Conservation (phyloP, 37 sponge, comb jelly and placozoan genomes). For the Cladorhizidae sp. region DNA sequence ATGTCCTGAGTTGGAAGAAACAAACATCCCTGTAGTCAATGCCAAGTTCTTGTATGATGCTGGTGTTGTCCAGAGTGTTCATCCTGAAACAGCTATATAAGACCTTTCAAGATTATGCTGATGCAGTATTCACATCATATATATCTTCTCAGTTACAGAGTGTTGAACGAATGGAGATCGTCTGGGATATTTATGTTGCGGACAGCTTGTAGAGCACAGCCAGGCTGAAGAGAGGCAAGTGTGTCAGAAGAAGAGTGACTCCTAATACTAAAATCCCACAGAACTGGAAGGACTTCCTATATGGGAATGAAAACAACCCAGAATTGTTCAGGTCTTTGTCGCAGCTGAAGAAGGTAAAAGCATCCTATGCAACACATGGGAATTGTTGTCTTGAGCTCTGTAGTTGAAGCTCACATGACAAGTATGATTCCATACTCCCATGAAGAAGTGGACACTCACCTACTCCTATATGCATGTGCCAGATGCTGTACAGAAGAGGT, state of each 20-base stretch:
- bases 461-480: constrained; percentile 48
- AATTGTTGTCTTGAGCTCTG: not conserved
- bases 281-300: constrained; percentile 32
- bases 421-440: constrained; percentile 25
- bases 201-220: constrained; percentile 28
- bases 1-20: constrained; percentile 11
- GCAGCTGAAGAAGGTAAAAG: constrained; percentile 4
- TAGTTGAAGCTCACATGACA: constrained; percentile 25
- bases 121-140: constrained; percentile 12
- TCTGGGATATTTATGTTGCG: constrained; percentile 25
- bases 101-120: constrained; percentile 32
- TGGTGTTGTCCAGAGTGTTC: constrained; percentile 25
- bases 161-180: constrained; percentile 25
- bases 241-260: constrained; percentile 30
- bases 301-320: constrained; percentile 26
- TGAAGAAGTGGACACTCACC: constrained; percentile 49
- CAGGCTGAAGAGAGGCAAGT: constrained; percentile 35
- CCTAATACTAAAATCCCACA: not conserved
- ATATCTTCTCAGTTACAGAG: constrained; percentile 4
- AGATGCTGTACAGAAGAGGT: constrained; percentile 5
- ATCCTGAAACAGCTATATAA: constrained; percentile 20
- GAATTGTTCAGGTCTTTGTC: constrained; percentile 25
- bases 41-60: constrained; percentile 31
- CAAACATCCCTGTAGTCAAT: constrained; percentile 15
- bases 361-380: constrained; percentile 1